A percentile compares a stretch with the other conserved stretches of the same genome.
Evolutionary conservation across 2,113 vertebrate species (phyloP).

Genomic region (Alethe castanea): DNA sequence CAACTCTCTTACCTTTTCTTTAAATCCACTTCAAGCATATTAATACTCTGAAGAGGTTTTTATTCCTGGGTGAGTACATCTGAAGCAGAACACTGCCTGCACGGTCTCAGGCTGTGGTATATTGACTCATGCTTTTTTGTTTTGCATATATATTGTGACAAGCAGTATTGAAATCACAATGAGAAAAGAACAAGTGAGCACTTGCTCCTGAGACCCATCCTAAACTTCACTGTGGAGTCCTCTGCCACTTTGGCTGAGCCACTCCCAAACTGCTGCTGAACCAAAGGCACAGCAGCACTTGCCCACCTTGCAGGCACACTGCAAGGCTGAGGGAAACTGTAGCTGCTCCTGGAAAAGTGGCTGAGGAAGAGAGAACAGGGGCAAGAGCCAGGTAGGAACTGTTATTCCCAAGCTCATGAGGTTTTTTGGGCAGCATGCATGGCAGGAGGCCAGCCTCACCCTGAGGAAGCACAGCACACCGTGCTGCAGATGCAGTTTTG

Average conservation of each 20-base stretch:
- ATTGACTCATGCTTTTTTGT: neutral
- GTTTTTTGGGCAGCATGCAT: neutral
- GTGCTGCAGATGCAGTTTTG: rapidly evolving
- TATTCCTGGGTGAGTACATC: neutral
- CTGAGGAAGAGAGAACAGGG: neutral
- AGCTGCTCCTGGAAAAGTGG: neutral
- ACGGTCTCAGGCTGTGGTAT: neutral
- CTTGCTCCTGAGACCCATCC: neutral
- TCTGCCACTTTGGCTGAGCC: neutral
- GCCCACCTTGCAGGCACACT: rapidly evolving
- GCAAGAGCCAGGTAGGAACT: neutral
- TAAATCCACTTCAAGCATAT: slow-evolving; percentile 29
- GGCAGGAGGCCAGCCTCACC: neutral
- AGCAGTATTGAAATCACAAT: neutral
- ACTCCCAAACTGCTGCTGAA: neutral
- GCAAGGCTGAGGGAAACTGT: neutral
- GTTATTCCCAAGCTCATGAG: neutral
- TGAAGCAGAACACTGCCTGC: neutral
- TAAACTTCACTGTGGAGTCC: neutral
- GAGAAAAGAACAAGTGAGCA: neutral
- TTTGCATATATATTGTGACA: neutral
- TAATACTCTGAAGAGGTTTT: slow-evolving; percentile 32
- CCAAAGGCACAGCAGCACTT: neutral
- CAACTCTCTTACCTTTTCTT: slow-evolving; percentile 18
- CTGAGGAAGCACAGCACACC: neutral